phyloP scores from a whole-genome alignment of 2,797 vertebrate species.

The Xerus rutilus region DNA sequence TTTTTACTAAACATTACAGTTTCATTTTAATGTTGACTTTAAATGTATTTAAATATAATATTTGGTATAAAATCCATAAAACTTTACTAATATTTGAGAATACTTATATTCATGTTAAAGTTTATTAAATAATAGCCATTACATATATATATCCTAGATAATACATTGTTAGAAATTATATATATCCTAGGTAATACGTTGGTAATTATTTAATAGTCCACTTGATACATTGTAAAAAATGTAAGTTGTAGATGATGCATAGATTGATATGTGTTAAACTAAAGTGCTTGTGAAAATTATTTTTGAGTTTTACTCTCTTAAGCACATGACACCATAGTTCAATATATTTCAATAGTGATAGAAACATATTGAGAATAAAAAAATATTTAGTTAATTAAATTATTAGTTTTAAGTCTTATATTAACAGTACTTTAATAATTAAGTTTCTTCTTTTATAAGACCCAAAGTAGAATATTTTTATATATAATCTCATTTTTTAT shows the following conservation, averaged over 20 bases:
- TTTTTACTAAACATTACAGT: neutral
- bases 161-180: no score
- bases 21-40: neutral
- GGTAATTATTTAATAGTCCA: neutral
- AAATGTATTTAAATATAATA: neutral
- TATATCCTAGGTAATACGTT: neutral
- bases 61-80: neutral
- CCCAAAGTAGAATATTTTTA: neutral
- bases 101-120: neutral
- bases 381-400: neutral
- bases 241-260: neutral
- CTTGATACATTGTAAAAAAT: neutral
- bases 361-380: neutral
- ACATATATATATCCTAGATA: neutral
- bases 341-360: neutral
- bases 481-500: neutral
- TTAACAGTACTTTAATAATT: neutral
- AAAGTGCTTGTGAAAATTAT: neutral
- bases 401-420: neutral
- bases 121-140: neutral
- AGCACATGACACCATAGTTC: neutral
- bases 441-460: neutral
- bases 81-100: neutral
- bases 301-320: neutral
- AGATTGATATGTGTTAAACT: neutral